phyloP scores from a whole-genome alignment of 1,140 invertebrate genomes.

The Samia ricini region DNA sequence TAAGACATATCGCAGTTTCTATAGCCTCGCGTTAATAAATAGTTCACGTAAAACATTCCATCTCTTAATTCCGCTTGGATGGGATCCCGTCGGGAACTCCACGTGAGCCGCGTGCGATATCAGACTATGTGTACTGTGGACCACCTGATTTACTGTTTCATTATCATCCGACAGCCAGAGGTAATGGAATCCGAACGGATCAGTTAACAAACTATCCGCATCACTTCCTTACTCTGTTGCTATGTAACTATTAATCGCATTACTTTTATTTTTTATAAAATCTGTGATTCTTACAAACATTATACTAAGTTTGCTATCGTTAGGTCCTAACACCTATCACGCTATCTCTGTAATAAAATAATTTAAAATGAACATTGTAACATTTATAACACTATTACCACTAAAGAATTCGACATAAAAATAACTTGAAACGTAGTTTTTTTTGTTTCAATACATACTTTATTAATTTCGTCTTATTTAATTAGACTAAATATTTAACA shows the following conservation, averaged over 20 bases:
- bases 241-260: not conserved
- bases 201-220: not conserved
- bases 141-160: not conserved
- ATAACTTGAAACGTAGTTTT: no score
- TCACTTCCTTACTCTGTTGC: not conserved
- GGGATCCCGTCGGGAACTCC: constrained; percentile 11
- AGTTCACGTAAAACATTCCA: constrained; percentile 24
- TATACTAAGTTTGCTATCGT: no score
- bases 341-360: no score
- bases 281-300: no score
- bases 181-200: not conserved
- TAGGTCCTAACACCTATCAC: no score
- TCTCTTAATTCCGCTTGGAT: constrained; percentile 19
- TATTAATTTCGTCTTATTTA: no score
- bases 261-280: no score
- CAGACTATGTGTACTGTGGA: not conserved
- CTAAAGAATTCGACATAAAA: no score
- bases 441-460: no score
- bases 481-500: no score
- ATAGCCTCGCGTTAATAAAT: constrained; percentile 17
- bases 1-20: not conserved
- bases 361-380: no score
- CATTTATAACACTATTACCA: no score
- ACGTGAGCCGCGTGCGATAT: constrained; percentile 10
- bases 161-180: not conserved